Evolutionary conservation across 2,888 invertebrate species (phyloP).

Genomic region (Gymnoscelis rufifasciata): DNA sequence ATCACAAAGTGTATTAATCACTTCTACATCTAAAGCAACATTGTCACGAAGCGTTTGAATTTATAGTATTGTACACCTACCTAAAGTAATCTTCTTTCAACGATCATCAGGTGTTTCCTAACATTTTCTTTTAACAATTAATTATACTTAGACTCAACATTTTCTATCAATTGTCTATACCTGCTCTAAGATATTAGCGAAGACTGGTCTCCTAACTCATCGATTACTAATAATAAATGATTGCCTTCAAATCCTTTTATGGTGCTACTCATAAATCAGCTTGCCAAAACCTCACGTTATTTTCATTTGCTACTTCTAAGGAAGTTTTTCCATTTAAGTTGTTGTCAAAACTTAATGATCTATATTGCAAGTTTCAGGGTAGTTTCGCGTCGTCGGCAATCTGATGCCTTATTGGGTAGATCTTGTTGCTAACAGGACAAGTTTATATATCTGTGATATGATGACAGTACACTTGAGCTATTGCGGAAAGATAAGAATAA

Average conservation of each 20-base stretch:
- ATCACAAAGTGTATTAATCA: no score
- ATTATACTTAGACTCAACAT: no score
- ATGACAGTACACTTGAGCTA: neutral
- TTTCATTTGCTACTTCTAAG: constrained; percentile 44
- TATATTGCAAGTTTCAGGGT: constrained; percentile 48
- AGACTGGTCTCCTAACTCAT: no score
- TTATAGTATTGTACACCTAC: no score
- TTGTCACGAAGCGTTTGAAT: no score
- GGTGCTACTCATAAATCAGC: constrained; percentile 12
- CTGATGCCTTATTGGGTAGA: constrained; percentile 26
- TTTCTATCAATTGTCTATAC: no score
- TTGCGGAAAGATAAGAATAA: no score
- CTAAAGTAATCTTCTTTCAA: no score
- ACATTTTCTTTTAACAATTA: no score
- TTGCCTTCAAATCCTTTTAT: constrained; percentile 2
- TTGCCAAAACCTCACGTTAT: constrained; percentile 22
- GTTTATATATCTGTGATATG: constrained; percentile 12
- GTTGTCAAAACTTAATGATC: constrained; percentile 58
- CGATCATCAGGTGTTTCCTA: no score
- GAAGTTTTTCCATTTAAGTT: constrained; percentile 59
- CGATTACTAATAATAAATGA: constrained; percentile 1
- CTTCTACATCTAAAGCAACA: no score
- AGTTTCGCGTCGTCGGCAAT: constrained; percentile 37
- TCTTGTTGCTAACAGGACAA: constrained; percentile 28
- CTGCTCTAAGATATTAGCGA: no score